Percentiles rank a stretch among this genome's conserved stretches.
phyloP scores from a whole-genome alignment of 1,140 invertebrate genomes.

The Lamellibrachia luymesi region DNA sequence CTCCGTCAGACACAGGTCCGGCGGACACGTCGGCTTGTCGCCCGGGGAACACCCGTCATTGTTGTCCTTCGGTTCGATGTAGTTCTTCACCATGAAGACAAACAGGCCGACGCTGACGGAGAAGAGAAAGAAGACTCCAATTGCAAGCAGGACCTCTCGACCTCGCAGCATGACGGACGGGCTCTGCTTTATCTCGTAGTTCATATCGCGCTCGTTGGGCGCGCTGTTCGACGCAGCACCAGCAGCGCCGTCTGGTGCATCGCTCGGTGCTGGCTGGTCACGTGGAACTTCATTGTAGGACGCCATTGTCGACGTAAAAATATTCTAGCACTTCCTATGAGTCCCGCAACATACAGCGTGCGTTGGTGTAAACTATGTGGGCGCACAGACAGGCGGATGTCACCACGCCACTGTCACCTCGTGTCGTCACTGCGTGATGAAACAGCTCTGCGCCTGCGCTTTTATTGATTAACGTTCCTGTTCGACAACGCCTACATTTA shows the following conservation, averaged over 20 bases:
- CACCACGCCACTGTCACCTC: neutral
- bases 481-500: neutral
- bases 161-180: conserved; percentile 19
- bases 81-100: conserved; percentile 21
- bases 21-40: neutral
- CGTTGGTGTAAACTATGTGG: neutral
- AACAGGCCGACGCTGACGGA: conserved; percentile 20
- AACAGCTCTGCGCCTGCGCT: neutral
- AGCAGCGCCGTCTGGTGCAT: neutral
- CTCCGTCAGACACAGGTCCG: neutral
- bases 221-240: neutral
- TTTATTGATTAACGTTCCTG: neutral
- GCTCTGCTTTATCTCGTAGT: neutral
- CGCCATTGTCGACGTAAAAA: neutral
- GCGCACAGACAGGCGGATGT: neutral
- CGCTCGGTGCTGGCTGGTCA: neutral
- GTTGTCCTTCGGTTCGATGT: neutral
- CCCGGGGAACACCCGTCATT: neutral
- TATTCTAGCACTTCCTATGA: neutral
- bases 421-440: neutral
- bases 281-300: neutral
- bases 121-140: conserved; percentile 25
- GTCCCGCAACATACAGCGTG: neutral
- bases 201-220: neutral
- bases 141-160: conserved; percentile 27